phyloP scores from a whole-genome alignment of 2,797 vertebrate genomes.

The Ptychobarbus kaznakovi region DNA sequence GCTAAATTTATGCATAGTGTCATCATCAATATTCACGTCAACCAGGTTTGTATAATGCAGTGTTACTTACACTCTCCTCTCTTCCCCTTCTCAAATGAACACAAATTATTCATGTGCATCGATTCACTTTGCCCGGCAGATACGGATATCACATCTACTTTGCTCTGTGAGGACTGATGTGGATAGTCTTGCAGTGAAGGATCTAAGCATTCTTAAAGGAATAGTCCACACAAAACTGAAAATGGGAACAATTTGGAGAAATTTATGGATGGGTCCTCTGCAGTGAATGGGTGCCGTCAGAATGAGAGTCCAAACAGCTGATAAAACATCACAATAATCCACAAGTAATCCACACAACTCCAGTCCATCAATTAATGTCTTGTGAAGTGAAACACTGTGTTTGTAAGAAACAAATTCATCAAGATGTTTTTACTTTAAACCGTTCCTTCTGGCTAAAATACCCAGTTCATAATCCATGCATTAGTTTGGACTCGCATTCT shows the following conservation, averaged over 20 bases:
- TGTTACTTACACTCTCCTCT: conserved; percentile 19
- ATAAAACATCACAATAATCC: not conserved
- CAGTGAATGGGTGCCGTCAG: not conserved
- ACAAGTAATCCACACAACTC: not conserved
- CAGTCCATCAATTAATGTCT: not conserved
- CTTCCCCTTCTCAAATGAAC: conserved; percentile 45
- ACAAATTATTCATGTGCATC: conserved; percentile 65
- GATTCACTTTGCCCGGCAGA: conserved; percentile 50
- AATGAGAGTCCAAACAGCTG: not conserved
- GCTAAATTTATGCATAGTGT: not conserved
- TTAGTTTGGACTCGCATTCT: not conserved
- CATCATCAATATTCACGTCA: conserved; percentile 29
- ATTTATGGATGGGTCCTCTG: not conserved
- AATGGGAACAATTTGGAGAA: not conserved
- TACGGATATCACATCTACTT: conserved; percentile 18
- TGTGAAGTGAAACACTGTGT: not conserved
- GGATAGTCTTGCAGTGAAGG: not conserved
- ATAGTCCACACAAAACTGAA: not conserved
- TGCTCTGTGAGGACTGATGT: not conserved
- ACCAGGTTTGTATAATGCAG: conserved; percentile 36
- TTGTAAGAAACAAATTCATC: not conserved
- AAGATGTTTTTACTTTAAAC: not conserved
- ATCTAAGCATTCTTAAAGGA: not conserved
- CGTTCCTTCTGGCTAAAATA: not conserved
- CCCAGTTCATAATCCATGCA: not conserved